phyloP scores from a whole-genome alignment of 2,797 vertebrate species.

The Bovichtus variegatus region DNA sequence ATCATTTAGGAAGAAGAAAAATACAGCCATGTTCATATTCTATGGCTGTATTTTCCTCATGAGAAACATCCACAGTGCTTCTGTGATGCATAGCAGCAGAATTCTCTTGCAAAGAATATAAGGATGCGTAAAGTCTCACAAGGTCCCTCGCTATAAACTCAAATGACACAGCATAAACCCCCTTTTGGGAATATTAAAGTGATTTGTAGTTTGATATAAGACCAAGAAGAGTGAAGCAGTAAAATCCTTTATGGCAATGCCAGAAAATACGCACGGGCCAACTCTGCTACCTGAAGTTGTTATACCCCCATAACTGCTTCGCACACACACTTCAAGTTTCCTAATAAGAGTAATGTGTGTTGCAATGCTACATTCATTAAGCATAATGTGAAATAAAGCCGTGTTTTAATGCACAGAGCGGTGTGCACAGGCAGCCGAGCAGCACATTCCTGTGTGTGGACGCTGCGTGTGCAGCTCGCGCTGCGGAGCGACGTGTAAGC shows the following conservation, averaged over 20 bases:
- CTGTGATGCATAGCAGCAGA: conserved; percentile 12
- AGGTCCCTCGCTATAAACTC: conserved; percentile 51
- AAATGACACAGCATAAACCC: conserved; percentile 34
- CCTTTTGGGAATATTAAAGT: conserved; percentile 45
- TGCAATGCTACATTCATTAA: not conserved
- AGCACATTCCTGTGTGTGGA: conserved; percentile 67
- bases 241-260: conserved; percentile 39
- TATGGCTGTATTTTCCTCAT: not conserved
- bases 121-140: conserved; percentile 24
- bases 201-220: conserved; percentile 45
- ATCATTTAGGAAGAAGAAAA: not conserved
- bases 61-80: conserved; percentile 11
- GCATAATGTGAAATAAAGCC: not conserved
- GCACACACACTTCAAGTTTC: not conserved
- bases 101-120: conserved; percentile 13
- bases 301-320: not conserved
- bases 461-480: conserved; percentile 56
- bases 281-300: conserved; percentile 41
- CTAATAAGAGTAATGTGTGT: rapidly evolving
- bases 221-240: conserved; percentile 8
- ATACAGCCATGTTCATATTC: not conserved
- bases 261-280: conserved; percentile 29
- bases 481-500: conserved; percentile 9
- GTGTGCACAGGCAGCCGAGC: conserved; percentile 43
- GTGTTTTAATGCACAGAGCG: not conserved